Evolutionary conservation across 2,113 vertebrate genomes (phyloP).

Genomic region (Channa maculata): DNA sequence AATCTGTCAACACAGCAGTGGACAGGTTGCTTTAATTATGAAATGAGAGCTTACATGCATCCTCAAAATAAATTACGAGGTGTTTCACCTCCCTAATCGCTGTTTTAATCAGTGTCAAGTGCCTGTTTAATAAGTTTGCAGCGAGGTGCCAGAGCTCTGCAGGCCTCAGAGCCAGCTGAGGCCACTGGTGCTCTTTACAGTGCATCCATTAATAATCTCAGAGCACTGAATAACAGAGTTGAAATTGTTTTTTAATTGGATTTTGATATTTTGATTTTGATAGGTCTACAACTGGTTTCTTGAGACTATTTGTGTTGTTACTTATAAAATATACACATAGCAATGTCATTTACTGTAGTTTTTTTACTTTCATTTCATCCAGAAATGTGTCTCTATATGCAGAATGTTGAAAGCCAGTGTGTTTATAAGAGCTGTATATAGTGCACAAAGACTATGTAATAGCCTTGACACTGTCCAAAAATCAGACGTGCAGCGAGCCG

Average conservation of each 20-base stretch:
- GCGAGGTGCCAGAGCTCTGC: slow-evolving; percentile 12
- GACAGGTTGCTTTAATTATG: neutral
- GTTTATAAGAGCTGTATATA: neutral
- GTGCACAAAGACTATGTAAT: neutral
- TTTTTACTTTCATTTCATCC: too few relatives aligned
- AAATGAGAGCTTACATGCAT: neutral
- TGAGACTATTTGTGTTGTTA: too few relatives aligned
- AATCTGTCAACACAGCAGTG: neutral
- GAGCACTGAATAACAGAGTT: neutral
- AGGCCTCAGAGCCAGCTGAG: slow-evolving; percentile 30
- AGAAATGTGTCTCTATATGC: too few relatives aligned
- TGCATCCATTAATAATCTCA: slow-evolving; percentile 27
- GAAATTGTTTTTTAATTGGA: neutral
- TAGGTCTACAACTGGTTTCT: neutral
- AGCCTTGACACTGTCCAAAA: neutral
- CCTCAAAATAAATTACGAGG: slow-evolving; percentile 5
- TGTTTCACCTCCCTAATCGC: slow-evolving; percentile 6
- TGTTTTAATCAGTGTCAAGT: slow-evolving; percentile 23
- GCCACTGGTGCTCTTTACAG: slow-evolving; percentile 17
- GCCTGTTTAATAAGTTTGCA: slow-evolving; percentile 22
- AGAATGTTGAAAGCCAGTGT: too few relatives aligned
- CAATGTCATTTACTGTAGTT: too few relatives aligned
- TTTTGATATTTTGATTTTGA: slow-evolving; percentile 3
- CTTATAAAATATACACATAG: too few relatives aligned
- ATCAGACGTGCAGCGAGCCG: neutral